Evolutionary conservation across 92 coral and sea anemone species (phyloP), one percentile per base, ranked within the genome.

Genomic region (Bergia sp.): DNA sequence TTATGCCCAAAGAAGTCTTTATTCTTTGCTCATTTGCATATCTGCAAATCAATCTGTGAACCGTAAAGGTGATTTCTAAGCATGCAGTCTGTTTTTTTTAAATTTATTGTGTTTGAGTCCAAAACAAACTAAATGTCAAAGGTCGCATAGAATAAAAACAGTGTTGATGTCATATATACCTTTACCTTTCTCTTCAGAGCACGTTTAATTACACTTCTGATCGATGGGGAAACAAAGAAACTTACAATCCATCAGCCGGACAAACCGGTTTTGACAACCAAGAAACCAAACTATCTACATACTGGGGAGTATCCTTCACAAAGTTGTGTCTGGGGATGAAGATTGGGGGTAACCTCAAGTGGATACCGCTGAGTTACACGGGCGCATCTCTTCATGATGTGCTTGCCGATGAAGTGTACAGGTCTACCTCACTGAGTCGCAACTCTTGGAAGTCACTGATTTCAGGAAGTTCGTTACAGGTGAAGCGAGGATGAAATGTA

Each of bases 261-360:
- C 81, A 69, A n/a, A 80, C 80, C 85, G 88, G 88, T 18, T 37
- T 89, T 57, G 81, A 78, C 29, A 58, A 89, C 50, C 80, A 89
- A 58, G 91, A 89, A 77, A 82, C 88, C 82, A 89, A 89, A 61
- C 76, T 84, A 13, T 79, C 82, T 37, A 73, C 91, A 73, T 89
- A 89, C 72, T 82, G 91, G 91, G 86, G 81, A 43, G 86, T 82
- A 47, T 47, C 91, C 15, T 89, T 89, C 50, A 83, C 43, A 40
- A 83, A 89, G 72, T n/a, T 89, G 73, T 89, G 91, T 77, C 47
- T 89, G 77, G 91, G 91, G 37, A 89, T 89, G 91, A 83, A 77
- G 53, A 55, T 73, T 61, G 47, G 58, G 71, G 83, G 18, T 44
- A 80, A 65, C 15, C 57, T 44, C 18, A 89, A 23, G 71, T 89